A percentile compares a stretch with the other conserved stretches of the same genome.
Evolutionary conservation across 2,888 invertebrate genomes (phyloP).

Genomic region (Alitta virens): DNA sequence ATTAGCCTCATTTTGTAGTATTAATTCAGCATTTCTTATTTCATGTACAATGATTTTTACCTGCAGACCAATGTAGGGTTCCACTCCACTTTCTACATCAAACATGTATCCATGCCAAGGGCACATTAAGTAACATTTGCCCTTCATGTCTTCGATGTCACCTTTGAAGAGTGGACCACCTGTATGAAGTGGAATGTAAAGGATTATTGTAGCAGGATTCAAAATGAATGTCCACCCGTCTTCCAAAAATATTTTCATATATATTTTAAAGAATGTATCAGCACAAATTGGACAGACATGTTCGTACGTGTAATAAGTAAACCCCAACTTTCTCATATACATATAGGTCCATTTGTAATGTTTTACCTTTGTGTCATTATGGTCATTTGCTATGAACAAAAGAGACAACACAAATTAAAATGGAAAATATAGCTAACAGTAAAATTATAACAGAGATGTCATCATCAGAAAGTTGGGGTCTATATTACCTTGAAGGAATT

Average conservation of each 20-base stretch:
- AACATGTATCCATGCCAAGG: constrained; percentile 53
- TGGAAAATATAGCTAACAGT: too few relatives aligned
- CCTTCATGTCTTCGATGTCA: constrained; percentile 47
- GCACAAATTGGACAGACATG: too few relatives aligned
- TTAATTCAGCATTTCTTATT: background rate
- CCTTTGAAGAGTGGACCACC: constrained; percentile 47
- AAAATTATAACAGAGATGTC: too few relatives aligned
- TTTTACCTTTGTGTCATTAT: too few relatives aligned
- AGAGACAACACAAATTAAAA: too few relatives aligned
- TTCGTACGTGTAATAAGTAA: background rate
- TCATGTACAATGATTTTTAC: background rate
- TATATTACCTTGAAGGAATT: too few relatives aligned
- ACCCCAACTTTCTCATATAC: too few relatives aligned
- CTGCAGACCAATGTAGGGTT: constrained; percentile 9
- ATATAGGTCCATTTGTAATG: too few relatives aligned
- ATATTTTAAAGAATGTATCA: too few relatives aligned
- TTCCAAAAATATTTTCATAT: background rate
- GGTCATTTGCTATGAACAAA: too few relatives aligned
- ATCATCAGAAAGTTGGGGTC: too few relatives aligned
- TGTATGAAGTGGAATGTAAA: constrained; percentile 19
- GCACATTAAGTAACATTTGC: constrained; percentile 43
- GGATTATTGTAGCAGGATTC: background rate
- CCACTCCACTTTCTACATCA: constrained; percentile 25
- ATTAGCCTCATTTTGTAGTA: too few relatives aligned
- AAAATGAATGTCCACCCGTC: background rate